Conservation (phyloP, 2,797 vertebrate genomes). For the Coranthus polyacanthus region DNA sequence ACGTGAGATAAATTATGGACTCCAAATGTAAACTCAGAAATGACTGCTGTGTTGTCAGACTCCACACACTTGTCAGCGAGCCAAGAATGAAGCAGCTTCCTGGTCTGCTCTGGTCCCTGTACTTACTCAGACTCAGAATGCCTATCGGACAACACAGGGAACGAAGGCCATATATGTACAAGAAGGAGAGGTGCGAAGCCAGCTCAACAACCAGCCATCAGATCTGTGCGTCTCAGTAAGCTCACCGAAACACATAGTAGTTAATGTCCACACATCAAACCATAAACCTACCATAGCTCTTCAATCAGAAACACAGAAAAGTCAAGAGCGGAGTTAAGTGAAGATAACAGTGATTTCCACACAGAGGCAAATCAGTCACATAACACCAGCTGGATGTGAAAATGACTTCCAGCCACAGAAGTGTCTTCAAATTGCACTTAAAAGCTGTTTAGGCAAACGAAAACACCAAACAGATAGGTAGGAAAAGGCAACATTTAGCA, state of each 20-base stretch:
- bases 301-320: slow-evolving; percentile 1
- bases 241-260: slow-evolving; percentile 3
- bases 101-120: slow-evolving; percentile 41
- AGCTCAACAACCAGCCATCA: slow-evolving; percentile 26
- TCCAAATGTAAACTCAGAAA: slow-evolving; percentile 30
- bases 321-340: neutral
- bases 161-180: slow-evolving; percentile 71
- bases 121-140: slow-evolving; percentile 43
- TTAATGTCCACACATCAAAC: slow-evolving; percentile 17
- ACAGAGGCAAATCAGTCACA: neutral
- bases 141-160: slow-evolving; percentile 40
- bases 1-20: slow-evolving; percentile 46
- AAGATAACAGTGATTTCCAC: neutral
- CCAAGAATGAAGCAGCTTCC: slow-evolving; percentile 44
- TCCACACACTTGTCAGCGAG: slow-evolving; percentile 43
- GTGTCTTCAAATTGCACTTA: too few species aligned
- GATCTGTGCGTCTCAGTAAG: slow-evolving; percentile 19
- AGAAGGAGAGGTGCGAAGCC: slow-evolving; percentile 29
- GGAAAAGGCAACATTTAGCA: slow-evolving; percentile 13
- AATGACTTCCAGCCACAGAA: neutral
- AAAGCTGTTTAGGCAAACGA: too few species aligned
- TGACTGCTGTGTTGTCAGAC: slow-evolving; percentile 22
- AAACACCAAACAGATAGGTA: neutral
- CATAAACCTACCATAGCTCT: neutral
- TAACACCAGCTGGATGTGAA: neutral